Base-by-base conservation (phyloP, 2,888 invertebrate species). In the Plutella xylostella region DNA sequence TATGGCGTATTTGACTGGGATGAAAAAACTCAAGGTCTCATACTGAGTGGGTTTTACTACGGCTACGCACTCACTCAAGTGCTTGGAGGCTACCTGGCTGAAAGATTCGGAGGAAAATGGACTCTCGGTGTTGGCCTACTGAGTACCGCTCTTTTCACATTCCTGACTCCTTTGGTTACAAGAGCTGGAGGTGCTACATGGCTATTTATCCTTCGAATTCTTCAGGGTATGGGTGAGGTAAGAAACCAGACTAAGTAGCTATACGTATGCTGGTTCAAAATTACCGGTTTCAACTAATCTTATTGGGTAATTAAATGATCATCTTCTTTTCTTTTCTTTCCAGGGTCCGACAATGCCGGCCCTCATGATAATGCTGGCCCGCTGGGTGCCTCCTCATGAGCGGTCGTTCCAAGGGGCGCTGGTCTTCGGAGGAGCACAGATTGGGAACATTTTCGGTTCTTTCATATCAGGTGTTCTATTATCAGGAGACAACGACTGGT, bases 21-120 rank as follows among this genome's bases (percentile, higher is more conserved):
- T 30, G 87, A 90, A 57, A 67, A 83, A 48, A 85, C 88, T 0
- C 91, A 92, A 80, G 94, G 94, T 0, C 65, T 92, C 4, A 91
- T 94, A 38, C 75, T 94, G 2, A 90, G 92, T 35, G 90, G 92
- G 0, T 94, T 95, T 65, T 95, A 92, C 73, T 93, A 92, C 80
- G 94, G 94, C 0, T 94, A 94, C 65, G 89, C 93, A 7, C 68
- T 93, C 0, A 93, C 93, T 0, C 94, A 94, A 65, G 76, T 95
- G 4, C 94, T 94, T 0, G 95, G 94, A 17, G 95, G 94, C 30
- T 86, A 92, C 52, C 66, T 95, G 43, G 91, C 94, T 0, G 93
- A 93, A 55, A 89, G 86, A 56, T 92, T 91, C 51, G 96, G 96
- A 18, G 95, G 94, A 7, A 95, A 95, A 74, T 91, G 93, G 85